Evolutionary conservation across 2,888 invertebrate species (phyloP).

Genomic region (Phaedon cochleariae): DNA sequence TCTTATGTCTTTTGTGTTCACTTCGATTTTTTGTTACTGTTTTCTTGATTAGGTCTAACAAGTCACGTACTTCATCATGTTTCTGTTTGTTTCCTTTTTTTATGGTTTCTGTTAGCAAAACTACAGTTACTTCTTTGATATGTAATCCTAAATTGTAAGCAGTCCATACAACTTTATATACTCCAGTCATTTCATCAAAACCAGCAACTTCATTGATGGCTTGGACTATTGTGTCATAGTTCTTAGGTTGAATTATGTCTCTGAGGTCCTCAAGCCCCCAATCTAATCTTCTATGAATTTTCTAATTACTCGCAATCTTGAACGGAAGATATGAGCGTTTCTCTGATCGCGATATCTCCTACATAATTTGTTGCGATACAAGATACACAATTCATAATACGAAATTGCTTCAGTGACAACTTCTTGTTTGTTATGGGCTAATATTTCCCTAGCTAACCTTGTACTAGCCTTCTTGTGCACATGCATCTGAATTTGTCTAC

Average conservation of each 20-base stretch:
- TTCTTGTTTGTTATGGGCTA: too few species aligned
- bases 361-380: conserved; percentile 15
- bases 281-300: conserved; percentile 15
- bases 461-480: conserved; percentile 3
- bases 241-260: conserved; percentile 15
- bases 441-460: conserved; percentile 1
- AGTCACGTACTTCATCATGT: conserved; percentile 13
- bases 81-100: conserved; percentile 16
- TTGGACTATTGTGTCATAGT: conserved; percentile 21
- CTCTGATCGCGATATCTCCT: background rate
- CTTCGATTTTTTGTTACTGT: conserved; percentile 19
- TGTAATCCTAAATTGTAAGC: conserved; percentile 24
- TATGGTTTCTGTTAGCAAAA: conserved; percentile 11
- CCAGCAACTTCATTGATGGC: conserved; percentile 21
- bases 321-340: conserved; percentile 3
- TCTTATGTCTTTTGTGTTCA: conserved; percentile 26
- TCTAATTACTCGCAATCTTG: conserved; percentile 1
- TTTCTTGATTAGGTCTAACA: conserved; percentile 21
- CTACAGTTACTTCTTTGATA: conserved; percentile 5
- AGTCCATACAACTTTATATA: conserved; percentile 19
- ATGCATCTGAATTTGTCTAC: background rate
- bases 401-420: too few species aligned
- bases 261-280: conserved; percentile 12
- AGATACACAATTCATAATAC: too few species aligned
- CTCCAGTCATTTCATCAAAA: conserved; percentile 15